phyloP scores from a whole-genome alignment of 2,888 invertebrate genomes.

The Tanytarsus gracilentus region DNA sequence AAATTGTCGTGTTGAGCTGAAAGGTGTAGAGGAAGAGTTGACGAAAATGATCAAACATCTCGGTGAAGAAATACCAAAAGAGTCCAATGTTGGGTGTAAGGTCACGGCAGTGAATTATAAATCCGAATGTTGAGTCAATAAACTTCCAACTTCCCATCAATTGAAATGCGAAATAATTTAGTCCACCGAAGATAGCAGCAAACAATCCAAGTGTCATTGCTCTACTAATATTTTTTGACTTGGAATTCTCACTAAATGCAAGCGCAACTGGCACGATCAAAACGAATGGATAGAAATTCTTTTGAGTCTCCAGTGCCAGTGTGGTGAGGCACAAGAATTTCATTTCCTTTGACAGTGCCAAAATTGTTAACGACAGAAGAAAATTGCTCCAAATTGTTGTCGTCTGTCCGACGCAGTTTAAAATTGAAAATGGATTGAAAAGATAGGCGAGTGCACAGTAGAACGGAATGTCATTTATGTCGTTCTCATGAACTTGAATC shows the following conservation, averaged over 20 bases:
- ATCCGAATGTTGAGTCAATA: constrained; percentile 66
- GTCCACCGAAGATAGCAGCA: constrained; percentile 46
- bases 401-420: constrained; percentile 80
- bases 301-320: constrained; percentile 69
- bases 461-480: constrained; percentile 46
- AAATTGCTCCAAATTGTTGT: constrained; percentile 86
- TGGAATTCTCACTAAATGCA: constrained; percentile 33
- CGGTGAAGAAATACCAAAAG: constrained; percentile 99
- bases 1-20: constrained; percentile 86
- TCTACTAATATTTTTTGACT: constrained; percentile 32
- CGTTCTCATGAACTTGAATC: constrained; percentile 43
- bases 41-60: constrained; percentile 99
- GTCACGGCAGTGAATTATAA: constrained; percentile 82
- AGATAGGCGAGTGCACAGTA: constrained; percentile 71
- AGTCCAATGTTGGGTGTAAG: constrained; percentile 93
- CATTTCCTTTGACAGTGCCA: constrained; percentile 57
- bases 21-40: constrained; percentile 91
- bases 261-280: constrained; percentile 75
- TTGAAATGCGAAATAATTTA: constrained; percentile 54
- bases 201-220: constrained; percentile 48
- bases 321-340: constrained; percentile 54
- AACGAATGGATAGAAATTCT: constrained; percentile 73
- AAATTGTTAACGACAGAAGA: constrained; percentile 62
- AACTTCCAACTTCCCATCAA: constrained; percentile 57
- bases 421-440: constrained; percentile 79